A percentile compares a stretch with the other conserved stretches of the same genome.
Evolutionary conservation across 2,797 vertebrate genomes (phyloP).

Genomic region (Morelia viridis): DNA sequence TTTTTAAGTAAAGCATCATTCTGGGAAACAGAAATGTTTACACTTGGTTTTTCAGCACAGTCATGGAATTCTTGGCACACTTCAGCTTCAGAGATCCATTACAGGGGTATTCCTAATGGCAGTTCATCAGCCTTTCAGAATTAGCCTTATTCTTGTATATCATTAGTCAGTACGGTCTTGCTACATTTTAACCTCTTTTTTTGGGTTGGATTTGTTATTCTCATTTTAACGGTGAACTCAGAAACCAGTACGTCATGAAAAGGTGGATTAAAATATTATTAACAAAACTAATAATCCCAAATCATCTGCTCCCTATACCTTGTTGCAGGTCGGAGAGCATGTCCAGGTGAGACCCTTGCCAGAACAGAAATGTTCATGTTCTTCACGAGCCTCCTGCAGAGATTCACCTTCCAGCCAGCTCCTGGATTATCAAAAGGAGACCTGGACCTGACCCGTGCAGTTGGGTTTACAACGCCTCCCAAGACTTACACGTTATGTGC

Average conservation of each 20-base stretch:
- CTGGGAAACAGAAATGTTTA: background rate
- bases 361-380: constrained; percentile 28
- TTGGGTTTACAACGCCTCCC: background rate
- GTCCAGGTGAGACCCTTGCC: constrained; percentile 39
- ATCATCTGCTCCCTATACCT: background rate
- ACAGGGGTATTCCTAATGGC: background rate
- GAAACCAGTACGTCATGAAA: background rate
- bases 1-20: background rate
- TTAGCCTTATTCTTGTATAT: background rate
- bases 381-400: constrained; percentile 28
- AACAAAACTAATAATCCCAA: background rate
- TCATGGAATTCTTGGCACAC: background rate
- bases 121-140: background rate
- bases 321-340: background rate
- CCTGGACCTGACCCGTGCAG: constrained; percentile 9
- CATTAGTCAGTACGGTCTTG: background rate
- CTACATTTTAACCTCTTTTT: background rate
- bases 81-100: background rate
- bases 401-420: constrained; percentile 8
- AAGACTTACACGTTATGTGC: constrained; percentile 13
- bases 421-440: constrained; percentile 15
- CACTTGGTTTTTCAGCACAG: background rate
- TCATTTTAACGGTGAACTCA: background rate
- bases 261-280: background rate
- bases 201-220: background rate